Percentiles rank a stretch among this genome's conserved stretches.
phyloP scores from a whole-genome alignment of 2,888 invertebrate species.

The Trissoscelio sp. region DNA sequence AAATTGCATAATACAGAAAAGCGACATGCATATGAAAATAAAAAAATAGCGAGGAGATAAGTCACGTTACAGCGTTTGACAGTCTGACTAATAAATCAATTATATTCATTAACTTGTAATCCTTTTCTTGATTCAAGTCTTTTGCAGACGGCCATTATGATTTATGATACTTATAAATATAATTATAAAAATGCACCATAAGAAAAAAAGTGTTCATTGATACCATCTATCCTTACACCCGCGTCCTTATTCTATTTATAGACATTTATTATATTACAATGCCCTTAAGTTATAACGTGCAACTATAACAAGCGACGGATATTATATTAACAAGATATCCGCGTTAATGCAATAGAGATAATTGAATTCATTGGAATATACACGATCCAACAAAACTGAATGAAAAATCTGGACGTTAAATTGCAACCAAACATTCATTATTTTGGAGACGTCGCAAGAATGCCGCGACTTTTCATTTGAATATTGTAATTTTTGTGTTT shows the following conservation, averaged over 20 bases:
- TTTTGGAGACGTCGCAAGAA: not conserved
- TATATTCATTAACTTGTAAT: slow-evolving; percentile 26
- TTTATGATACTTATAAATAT: slow-evolving; percentile 4
- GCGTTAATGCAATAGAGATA: slow-evolving; percentile 28
- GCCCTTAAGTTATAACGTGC: slow-evolving; percentile 28
- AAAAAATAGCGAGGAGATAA: slow-evolving; percentile 22
- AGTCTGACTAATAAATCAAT: slow-evolving; percentile 45
- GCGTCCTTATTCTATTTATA: slow-evolving; percentile 54
- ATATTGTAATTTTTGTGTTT: not conserved
- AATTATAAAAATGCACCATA: not conserved
- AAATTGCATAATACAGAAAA: slow-evolving; percentile 19
- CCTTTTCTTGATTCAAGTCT: not conserved
- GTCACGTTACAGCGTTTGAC: slow-evolving; percentile 23
- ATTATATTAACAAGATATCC: slow-evolving; percentile 48
- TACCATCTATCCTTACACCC: slow-evolving; percentile 31
- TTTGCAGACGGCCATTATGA: slow-evolving; percentile 13
- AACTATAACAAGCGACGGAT: slow-evolving; percentile 19
- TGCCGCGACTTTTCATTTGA: not conserved
- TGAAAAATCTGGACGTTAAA: not conserved
- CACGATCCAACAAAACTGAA: slow-evolving; percentile 10
- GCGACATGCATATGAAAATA: slow-evolving; percentile 20
- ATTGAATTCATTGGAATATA: slow-evolving; percentile 26
- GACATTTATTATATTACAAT: slow-evolving; percentile 50
- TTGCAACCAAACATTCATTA: slow-evolving; percentile 1
- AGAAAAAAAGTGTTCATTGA: not conserved